These are phyloP conservation scores for Cheirogaleus medius DNA, from an alignment of 2,113 vertebrate genomes.

Conservation along the genomic window DNA sequence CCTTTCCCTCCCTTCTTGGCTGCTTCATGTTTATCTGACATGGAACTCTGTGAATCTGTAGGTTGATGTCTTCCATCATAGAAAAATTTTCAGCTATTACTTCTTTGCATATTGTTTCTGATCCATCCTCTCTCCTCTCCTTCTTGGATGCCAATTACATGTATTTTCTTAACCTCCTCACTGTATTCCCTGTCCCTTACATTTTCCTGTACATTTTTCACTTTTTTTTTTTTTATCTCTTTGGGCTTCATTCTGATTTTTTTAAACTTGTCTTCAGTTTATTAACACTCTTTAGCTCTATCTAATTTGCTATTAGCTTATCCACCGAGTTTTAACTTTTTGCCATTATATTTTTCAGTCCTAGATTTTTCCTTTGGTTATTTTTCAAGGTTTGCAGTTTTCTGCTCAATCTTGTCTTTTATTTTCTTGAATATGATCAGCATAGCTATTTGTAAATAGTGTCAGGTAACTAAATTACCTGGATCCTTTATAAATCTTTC, in stretches of 20 bases:
- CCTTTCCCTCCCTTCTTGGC: neutral
- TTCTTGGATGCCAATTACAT: neutral
- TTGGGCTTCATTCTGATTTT: neutral
- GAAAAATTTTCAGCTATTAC: neutral
- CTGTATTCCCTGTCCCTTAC: neutral
- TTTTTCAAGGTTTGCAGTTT: neutral
- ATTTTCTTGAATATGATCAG: neutral
- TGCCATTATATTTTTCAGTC: neutral
- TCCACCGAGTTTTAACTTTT: conserved; percentile 16
- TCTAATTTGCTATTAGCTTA: neutral
- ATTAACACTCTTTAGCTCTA: neutral
- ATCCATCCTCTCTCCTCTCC: neutral
- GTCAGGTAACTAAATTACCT: neutral
- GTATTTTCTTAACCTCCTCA: neutral
- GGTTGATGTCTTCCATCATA: neutral
- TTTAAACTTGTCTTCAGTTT: neutral
- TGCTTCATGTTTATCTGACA: neutral
- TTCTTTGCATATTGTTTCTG: neutral
- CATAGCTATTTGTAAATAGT: neutral
- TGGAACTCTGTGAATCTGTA: neutral
- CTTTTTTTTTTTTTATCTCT: neutral
- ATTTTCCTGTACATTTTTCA: neutral
- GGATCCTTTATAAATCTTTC: neutral
- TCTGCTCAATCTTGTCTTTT: neutral
- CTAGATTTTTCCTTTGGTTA: neutral